Base-by-base conservation (phyloP, 2,888 invertebrate genomes). In the Julus scanicus region DNA sequence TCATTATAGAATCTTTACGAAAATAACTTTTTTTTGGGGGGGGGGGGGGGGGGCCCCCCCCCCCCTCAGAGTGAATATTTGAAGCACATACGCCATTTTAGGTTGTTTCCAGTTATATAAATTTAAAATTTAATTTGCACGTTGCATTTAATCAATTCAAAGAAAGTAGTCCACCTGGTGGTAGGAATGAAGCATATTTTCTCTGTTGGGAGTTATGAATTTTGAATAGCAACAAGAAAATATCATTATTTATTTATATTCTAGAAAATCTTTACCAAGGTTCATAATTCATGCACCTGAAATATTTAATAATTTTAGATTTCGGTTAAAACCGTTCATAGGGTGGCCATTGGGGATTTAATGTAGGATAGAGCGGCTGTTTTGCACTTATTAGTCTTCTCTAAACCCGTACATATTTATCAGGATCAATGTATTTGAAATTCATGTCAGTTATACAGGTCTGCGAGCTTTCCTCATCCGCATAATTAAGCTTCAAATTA, bases 291-390 rank as follows among this genome's bases (percentile, higher is more conserved):
- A 71, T 29, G 71, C 71, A 71, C 29, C 71, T 71, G 29, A 71
- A 71, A 71, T 71, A 71, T 71, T 71, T 71, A 71, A 71, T 71
- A 71, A 71, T 71, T 71, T 71, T 71, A 71, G 71, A 71, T 71
- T 71, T 71, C 71, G 29, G 71, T 71, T 71, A 29, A 71, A 71
- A 71, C 29, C 71, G 71, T 71, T 71, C 71, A 71, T 71, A 29
- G 1, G 71, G 71, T n/a, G 8, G 20, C 63, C 71, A 29, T 11
- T 71, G 29, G 71, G 71, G 71, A 71, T 29, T 71, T 29, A 9
- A 71, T 71, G 29, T 71, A 29, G 29, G 29, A 71, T 29, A 71
- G 71, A 71, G 71, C 71, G 71, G 71, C 29, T 71, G 71, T 71
- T 71, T 71, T 71, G 71, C 71, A 71, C 71, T 71, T 71, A 71